Conservation (phyloP, 2,888 invertebrate genomes). For the Diaprepes abbreviatus region DNA sequence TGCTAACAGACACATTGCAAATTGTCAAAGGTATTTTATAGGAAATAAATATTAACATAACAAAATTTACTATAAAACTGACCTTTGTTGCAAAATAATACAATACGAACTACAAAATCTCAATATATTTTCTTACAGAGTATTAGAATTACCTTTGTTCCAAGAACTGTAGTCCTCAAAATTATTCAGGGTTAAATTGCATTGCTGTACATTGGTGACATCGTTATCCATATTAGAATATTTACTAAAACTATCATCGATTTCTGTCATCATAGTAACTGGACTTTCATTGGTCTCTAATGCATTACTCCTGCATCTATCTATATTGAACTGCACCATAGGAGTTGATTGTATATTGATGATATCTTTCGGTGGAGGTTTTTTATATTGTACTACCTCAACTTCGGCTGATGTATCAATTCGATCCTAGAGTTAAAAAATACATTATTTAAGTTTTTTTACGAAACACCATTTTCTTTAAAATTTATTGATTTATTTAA, state of each 20-base stretch:
- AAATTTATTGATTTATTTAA: no score
- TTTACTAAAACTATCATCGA: slow-evolving; percentile 29
- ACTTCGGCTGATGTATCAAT: slow-evolving; percentile 45
- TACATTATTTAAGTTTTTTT: no score
- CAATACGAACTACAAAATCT: no score
- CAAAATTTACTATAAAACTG: no score
- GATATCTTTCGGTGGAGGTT: background rate
- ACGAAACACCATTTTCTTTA: no score
- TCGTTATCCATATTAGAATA: background rate
- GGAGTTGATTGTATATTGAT: slow-evolving; percentile 61
- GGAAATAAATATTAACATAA: no score
- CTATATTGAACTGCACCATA: slow-evolving; percentile 54
- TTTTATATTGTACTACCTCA: background rate
- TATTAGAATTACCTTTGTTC: slow-evolving; percentile 1
- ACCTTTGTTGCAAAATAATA: no score
- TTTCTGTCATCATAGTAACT: slow-evolving; percentile 67
- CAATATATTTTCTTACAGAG: no score
- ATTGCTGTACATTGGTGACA: background rate
- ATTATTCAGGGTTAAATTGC: background rate
- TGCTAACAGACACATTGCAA: no score
- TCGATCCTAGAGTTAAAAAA: slow-evolving; percentile 55
- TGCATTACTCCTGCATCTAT: slow-evolving; percentile 62
- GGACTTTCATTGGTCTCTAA: slow-evolving; percentile 71
- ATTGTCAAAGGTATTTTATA: no score
- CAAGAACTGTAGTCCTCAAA: background rate